Evolutionary conservation across 2,113 vertebrate genomes (phyloP).

Genomic region (Isichthys henryi): DNA sequence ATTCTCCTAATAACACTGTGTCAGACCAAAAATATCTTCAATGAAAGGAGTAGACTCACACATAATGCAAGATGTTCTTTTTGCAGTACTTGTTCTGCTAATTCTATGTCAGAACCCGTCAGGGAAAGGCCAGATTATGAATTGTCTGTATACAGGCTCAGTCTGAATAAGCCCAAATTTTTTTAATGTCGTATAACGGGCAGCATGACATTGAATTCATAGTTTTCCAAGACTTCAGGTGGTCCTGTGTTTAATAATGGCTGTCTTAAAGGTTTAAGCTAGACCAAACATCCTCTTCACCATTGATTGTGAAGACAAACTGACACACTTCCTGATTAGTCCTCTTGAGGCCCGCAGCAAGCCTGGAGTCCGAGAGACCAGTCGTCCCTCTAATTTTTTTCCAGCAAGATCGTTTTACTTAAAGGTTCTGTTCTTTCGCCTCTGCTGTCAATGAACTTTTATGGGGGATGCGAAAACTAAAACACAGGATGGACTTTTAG

Average conservation of each 20-base stretch:
- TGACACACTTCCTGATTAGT: not conserved
- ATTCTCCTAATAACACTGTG: not conserved
- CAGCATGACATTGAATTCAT: not conserved
- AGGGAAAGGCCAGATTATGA: slow-evolving; percentile 35
- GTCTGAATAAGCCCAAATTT: not conserved
- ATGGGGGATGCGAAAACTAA: not conserved
- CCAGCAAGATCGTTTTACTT: not conserved
- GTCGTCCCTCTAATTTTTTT: not conserved
- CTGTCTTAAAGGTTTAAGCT: not conserved
- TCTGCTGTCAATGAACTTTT: not conserved
- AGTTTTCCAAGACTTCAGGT: too few species aligned
- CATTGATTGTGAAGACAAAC: not conserved
- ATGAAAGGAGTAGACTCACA: not conserved
- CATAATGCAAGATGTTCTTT: not conserved
- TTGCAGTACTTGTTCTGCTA: not conserved
- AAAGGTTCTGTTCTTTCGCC: not conserved
- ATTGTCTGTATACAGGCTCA: not conserved
- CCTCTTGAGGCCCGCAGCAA: not conserved
- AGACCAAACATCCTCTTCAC: not conserved
- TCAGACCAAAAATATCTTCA: not conserved
- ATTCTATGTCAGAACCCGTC: slow-evolving; percentile 35
- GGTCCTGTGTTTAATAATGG: not conserved
- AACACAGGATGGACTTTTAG: not conserved
- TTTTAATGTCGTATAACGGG: slow-evolving; percentile 1
- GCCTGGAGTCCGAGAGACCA: not conserved